Conservation (phyloP, 2,888 invertebrate genomes). For the Pristionchus maxplancki region DNA sequence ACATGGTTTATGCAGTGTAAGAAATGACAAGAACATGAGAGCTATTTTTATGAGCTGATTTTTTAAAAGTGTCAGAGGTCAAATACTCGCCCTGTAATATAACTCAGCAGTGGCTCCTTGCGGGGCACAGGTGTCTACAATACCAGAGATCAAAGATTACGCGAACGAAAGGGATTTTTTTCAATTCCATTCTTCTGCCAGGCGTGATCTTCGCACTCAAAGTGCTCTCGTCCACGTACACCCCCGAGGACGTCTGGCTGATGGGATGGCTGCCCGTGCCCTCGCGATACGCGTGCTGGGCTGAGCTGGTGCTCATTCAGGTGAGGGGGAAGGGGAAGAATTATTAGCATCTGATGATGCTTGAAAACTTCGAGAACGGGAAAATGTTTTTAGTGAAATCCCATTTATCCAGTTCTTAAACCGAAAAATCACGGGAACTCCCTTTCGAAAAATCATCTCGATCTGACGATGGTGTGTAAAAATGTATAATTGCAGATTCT, state of each 20-base stretch:
- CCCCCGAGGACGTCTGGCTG: slow-evolving; percentile 75
- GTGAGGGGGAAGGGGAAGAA: slow-evolving; percentile 67
- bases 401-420: no score
- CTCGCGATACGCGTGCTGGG: slow-evolving; percentile 82
- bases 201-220: slow-evolving; percentile 84
- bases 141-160: neutral
- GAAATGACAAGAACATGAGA: neutral
- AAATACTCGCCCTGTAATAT: no score
- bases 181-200: slow-evolving; percentile 60
- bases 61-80: no score
- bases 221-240: slow-evolving; percentile 80
- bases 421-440: no score
- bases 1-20: neutral
- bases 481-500: slow-evolving; percentile 76
- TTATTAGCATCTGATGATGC: neutral
- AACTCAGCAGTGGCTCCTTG: no score
- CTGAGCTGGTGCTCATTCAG: slow-evolving; percentile 83
- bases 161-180: no score
- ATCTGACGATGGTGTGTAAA: no score
- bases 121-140: neutral
- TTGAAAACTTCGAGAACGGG: neutral
- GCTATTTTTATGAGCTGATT: neutral
- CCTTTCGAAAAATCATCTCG: no score
- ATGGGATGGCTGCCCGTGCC: slow-evolving; percentile 80
- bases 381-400: no score